Percentiles rank a stretch among this genome's conserved stretches.
These are phyloP conservation scores for Trachymyrmex septentrionalis DNA, from an alignment of 1,140 invertebrate species.

Conservation along the genomic window DNA sequence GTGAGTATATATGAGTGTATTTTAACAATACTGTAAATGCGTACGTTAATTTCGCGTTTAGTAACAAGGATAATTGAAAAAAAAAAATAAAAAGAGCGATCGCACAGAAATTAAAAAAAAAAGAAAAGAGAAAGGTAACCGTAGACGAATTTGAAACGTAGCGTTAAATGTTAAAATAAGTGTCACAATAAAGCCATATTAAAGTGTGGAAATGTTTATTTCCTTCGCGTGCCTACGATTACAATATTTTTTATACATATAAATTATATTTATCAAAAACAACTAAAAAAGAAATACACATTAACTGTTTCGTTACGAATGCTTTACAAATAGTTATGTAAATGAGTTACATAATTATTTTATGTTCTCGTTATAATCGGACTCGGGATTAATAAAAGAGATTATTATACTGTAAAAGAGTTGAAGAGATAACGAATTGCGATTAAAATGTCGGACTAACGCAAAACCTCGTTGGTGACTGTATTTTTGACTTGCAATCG, in stretches of 20 bases:
- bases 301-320: not conserved
- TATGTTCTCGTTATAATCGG: not conserved
- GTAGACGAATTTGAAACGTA: too few relatives aligned
- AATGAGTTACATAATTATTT: not conserved
- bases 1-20: not conserved
- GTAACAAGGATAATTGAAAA: too few relatives aligned
- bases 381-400: not conserved
- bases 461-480: constrained; percentile 18
- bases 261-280: not conserved
- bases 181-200: too few relatives aligned
- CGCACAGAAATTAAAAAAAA: too few relatives aligned
- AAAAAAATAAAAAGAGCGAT: too few relatives aligned
- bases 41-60: too few relatives aligned
- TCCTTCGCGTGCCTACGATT: too few relatives aligned
- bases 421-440: not conserved
- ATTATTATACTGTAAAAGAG: not conserved
- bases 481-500: constrained; percentile 44
- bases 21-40: too few relatives aligned
- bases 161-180: too few relatives aligned
- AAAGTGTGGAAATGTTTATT: too few relatives aligned
- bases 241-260: not conserved
- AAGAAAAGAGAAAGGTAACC: too few relatives aligned
- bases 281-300: not conserved
- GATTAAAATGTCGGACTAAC: not conserved
- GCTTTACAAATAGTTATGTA: not conserved